Conservation (phyloP, 2,888 invertebrate species). For the Thymelicus sylvestris region DNA sequence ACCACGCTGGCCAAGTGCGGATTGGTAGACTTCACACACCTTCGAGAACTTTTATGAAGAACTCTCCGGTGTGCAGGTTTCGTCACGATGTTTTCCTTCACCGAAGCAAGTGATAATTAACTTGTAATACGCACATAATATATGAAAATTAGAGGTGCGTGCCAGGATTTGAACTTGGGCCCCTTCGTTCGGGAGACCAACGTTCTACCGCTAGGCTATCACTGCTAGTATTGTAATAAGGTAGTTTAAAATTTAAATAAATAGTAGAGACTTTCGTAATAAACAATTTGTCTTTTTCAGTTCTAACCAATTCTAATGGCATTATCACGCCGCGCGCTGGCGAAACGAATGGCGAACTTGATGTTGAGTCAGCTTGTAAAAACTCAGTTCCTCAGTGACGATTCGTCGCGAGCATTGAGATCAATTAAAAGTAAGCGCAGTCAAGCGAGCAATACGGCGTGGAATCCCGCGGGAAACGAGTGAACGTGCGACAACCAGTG, state of each 20-base stretch:
- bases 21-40: too few relatives aligned
- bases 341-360: conserved; percentile 38
- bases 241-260: neutral
- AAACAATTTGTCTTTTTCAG: neutral
- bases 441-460: conserved; percentile 66
- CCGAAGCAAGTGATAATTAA: too few relatives aligned
- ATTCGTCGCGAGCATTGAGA: conserved; percentile 81
- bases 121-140: too few relatives aligned
- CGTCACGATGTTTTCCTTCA: too few relatives aligned
- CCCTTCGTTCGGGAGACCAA: too few relatives aligned
- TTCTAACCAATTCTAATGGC: conserved; percentile 4
- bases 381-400: conserved; percentile 73
- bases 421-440: conserved; percentile 75
- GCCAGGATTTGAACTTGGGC: too few relatives aligned
- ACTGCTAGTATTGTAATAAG: too few relatives aligned
- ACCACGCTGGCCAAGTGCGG: too few relatives aligned
- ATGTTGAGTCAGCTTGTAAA: conserved; percentile 64
- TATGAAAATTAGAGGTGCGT: too few relatives aligned
- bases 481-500: conserved; percentile 40
- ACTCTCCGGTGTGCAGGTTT: too few relatives aligned
- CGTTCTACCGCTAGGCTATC: too few relatives aligned
- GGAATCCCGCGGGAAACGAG: conserved; percentile 75
- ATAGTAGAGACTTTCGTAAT: neutral
- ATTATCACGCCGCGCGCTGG: conserved; percentile 8
- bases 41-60: too few relatives aligned